phyloP scores from a whole-genome alignment of 1,140 invertebrate genomes.

The Papilio helenus region DNA sequence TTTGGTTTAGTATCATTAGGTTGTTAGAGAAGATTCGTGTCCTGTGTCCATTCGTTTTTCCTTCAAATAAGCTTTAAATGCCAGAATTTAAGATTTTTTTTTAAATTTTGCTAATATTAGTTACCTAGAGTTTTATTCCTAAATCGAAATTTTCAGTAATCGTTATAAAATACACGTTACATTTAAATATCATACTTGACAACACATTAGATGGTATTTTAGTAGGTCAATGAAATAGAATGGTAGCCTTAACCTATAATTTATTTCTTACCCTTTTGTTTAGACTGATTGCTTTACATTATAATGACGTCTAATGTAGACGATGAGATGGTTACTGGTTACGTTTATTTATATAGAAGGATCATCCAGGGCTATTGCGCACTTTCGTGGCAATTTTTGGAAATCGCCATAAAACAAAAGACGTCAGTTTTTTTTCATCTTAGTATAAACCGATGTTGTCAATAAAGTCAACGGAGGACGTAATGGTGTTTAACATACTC shows the following conservation, averaged over 20 bases:
- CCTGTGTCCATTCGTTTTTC: no score
- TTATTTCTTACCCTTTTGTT: constrained; percentile 1
- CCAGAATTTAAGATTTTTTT: no score
- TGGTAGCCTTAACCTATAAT: not conserved
- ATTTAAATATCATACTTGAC: not conserved
- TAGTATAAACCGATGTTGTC: not conserved
- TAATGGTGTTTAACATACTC: not conserved
- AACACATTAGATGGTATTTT: constrained; percentile 5
- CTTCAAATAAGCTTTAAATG: no score
- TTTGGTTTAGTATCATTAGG: no score
- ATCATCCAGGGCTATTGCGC: not conserved
- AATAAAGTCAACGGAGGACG: no score
- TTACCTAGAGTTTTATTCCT: not conserved
- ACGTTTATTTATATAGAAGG: no score
- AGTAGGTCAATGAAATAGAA: constrained; percentile 5
- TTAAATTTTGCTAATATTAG: no score
- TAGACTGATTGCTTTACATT: not conserved
- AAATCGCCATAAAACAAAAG: no score
- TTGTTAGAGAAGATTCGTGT: no score
- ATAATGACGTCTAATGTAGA: not conserved
- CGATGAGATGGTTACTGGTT: not conserved
- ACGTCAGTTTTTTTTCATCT: no score
- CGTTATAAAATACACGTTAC: not conserved
- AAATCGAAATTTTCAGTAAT: not conserved
- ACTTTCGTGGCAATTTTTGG: no score